Evolutionary conservation across 2,113 vertebrate genomes (phyloP), one percentile per base, ranked within the genome.

Genomic region (Odocoileus virginianus): DNA sequence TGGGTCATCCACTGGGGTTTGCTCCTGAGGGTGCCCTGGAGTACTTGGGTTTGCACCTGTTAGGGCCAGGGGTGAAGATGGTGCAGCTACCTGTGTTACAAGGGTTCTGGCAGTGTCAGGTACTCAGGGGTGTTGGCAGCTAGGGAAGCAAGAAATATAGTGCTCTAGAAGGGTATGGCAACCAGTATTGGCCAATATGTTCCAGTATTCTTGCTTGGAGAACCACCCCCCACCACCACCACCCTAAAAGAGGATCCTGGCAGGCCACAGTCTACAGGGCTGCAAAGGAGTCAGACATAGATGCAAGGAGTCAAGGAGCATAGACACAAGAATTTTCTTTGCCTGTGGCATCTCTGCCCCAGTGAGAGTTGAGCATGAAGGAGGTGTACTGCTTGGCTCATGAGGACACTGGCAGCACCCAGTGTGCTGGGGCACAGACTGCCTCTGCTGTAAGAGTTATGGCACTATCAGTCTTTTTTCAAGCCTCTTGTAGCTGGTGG

Each of bases 31-130:
- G 9, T 40, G 19, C 19, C n/a, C n/a, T 71, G 19, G 67, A 71
- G 1, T 19, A 71, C n/a, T 23, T 40, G 64, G n/a, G 9, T 23
- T 71, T 71, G n/a, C 0, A 0, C 17, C n/a, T 71, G n/a, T 40
- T 5, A 71, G 19, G 64, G 19, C 5, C n/a, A 40, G n/a, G 19
- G 23, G 67, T 40, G 67, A 40, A 71, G n/a, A 23, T 40, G n/a
- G 67, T 23, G 10, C n/a, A 71, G 67, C n/a, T 23, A 10, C n/a
- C 23, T 40, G 19, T 36, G 19, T 40, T 71, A 40, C n/a, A 71
- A 2, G 67, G 9, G 67, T 40, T 71, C n/a, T 71, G n/a, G n/a
- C 19, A 36, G n/a, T n/a, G 36, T 10, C n/a, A 40, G 19, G 9
- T 36, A 36, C n/a, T 71, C 19, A 71, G n/a, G n/a, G 19, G 19